A percentile compares a stretch with the other conserved stretches of the same genome.
Conservation (phyloP, 2,797 vertebrate genomes). For the Melanotaenia trifasciata region DNA sequence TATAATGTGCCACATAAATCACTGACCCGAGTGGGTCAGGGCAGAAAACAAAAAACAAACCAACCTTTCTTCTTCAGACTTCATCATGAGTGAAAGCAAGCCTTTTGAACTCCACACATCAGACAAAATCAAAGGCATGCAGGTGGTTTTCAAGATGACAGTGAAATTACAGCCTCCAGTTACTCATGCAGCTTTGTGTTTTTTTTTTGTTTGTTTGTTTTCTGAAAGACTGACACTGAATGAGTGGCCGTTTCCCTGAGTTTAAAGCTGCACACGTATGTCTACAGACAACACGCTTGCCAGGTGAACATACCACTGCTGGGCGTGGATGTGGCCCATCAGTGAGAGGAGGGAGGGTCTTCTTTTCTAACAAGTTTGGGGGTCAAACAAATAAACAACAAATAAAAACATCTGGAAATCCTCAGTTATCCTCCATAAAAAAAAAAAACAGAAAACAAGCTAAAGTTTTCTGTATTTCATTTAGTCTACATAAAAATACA, state of each 20-base stretch:
- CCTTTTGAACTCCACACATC: slow-evolving; percentile 17
- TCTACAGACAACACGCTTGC: slow-evolving; percentile 25
- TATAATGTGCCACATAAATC: slow-evolving; percentile 60
- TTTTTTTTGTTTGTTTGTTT: not conserved
- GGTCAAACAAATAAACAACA: slow-evolving; percentile 14
- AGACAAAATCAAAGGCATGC: slow-evolving; percentile 12
- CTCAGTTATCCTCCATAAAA: slow-evolving; percentile 3
- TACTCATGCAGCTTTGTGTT: not conserved
- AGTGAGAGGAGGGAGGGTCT: slow-evolving; percentile 19
- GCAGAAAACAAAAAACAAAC: slow-evolving; percentile 35
- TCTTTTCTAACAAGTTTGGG: slow-evolving; percentile 1
- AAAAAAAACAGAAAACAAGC: slow-evolving; percentile 9
- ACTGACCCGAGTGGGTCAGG: slow-evolving; percentile 16
- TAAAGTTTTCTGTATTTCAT: not conserved
- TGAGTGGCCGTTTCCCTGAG: not conserved
- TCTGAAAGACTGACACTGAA: not conserved
- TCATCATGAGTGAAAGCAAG: not conserved
- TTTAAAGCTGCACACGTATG: slow-evolving; percentile 18
- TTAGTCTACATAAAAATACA: not conserved
- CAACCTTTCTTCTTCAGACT: slow-evolving; percentile 20
- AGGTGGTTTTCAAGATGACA: slow-evolving; percentile 26
- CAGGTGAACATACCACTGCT: slow-evolving; percentile 64
- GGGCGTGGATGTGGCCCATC: slow-evolving; percentile 51
- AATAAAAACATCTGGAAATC: slow-evolving; percentile 24
- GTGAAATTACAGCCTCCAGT: slow-evolving; percentile 41